Conservation (phyloP, 2,888 invertebrate species). For the Synanthedon andrenaeformis region DNA sequence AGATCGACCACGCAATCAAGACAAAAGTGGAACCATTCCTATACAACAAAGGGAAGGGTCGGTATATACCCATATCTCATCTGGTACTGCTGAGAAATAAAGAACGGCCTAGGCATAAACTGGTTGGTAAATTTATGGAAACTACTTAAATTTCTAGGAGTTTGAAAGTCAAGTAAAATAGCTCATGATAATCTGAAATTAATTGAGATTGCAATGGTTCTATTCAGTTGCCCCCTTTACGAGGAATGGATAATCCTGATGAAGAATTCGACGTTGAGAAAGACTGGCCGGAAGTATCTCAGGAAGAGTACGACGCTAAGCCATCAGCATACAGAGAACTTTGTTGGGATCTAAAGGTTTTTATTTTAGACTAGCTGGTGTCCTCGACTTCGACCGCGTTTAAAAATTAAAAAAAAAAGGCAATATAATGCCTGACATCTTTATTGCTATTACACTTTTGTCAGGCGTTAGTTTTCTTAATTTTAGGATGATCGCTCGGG, state of each 20-base stretch:
- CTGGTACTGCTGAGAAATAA: slow-evolving; percentile 89
- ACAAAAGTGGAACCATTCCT: slow-evolving; percentile 92
- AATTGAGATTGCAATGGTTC: not conserved
- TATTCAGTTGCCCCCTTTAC: slow-evolving; percentile 77
- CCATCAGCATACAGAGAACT: slow-evolving; percentile 83
- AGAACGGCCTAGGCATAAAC: slow-evolving; percentile 83
- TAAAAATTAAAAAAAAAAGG: no score
- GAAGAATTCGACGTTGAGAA: slow-evolving; percentile 87
- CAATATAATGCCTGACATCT: no score
- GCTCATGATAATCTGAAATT: not conserved
- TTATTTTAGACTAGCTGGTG: not conserved
- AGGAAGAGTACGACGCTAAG: slow-evolving; percentile 73
- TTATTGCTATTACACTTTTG: no score
- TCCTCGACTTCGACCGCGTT: no score
- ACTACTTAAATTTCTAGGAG: not conserved
- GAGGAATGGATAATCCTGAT: slow-evolving; percentile 85
- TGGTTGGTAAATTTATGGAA: slow-evolving; percentile 56
- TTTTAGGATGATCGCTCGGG: no score
- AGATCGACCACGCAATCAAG: slow-evolving; percentile 92
- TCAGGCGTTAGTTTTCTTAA: no score
- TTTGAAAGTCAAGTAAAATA: no score
- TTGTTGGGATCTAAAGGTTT: slow-evolving; percentile 88
- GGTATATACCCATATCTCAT: slow-evolving; percentile 90
- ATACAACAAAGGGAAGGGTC: slow-evolving; percentile 93
- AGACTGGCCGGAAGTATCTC: slow-evolving; percentile 76